phyloP scores from a whole-genome alignment of 2,888 invertebrate species.

The Netelia melanura region DNA sequence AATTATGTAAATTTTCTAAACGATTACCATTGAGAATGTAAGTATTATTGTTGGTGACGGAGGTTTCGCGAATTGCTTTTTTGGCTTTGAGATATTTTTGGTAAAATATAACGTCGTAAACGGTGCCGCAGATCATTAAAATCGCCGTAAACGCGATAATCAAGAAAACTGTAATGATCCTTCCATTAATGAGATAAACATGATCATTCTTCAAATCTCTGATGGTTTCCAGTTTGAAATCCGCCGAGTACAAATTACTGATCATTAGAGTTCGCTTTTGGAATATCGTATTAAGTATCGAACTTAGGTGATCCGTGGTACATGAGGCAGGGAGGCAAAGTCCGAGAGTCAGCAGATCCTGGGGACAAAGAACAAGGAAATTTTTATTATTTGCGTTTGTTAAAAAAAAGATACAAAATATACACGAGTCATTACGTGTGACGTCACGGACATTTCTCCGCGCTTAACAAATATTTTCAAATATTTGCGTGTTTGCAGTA shows the following conservation, averaged over 20 bases:
- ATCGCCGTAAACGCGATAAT: slow-evolving; percentile 72
- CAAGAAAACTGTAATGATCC: slow-evolving; percentile 78
- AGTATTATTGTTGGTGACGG: slow-evolving; percentile 71
- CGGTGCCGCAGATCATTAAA: slow-evolving; percentile 80
- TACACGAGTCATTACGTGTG: slow-evolving; percentile 82
- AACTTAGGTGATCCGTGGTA: slow-evolving; percentile 79
- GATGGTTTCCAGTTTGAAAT: slow-evolving; percentile 81
- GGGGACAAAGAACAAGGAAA: slow-evolving; percentile 61
- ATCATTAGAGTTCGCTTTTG: slow-evolving; percentile 78
- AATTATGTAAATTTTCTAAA: slow-evolving; percentile 19
- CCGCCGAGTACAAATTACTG: slow-evolving; percentile 81
- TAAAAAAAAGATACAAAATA: background rate
- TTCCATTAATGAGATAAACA: slow-evolving; percentile 79
- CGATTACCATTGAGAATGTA: slow-evolving; percentile 65
- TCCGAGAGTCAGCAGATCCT: slow-evolving; percentile 86
- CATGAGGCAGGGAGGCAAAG: slow-evolving; percentile 86
- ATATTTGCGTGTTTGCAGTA: background rate
- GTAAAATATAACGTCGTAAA: slow-evolving; percentile 79
- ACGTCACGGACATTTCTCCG: slow-evolving; percentile 39
- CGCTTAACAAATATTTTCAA: background rate
- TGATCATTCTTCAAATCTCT: slow-evolving; percentile 79
- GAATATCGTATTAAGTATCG: slow-evolving; percentile 80
- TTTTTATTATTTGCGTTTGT: background rate
- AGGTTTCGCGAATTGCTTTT: slow-evolving; percentile 48
- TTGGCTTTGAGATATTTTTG: slow-evolving; percentile 71